These are phyloP conservation scores for Folsomia manolachei DNA, from an alignment of 2,888 invertebrate genomes.

Conservation along the genomic window DNA sequence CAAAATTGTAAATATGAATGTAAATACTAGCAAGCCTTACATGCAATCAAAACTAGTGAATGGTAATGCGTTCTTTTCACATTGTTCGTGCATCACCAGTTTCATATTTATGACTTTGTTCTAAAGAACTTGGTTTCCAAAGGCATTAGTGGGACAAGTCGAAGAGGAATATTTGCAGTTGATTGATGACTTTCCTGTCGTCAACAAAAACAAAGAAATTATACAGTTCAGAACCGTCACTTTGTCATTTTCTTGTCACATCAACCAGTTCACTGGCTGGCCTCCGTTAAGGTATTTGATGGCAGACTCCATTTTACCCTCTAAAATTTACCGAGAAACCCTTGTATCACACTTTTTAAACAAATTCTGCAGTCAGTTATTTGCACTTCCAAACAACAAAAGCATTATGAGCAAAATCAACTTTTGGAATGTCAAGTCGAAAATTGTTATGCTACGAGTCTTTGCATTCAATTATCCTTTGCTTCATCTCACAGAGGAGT, in stretches of 20 bases:
- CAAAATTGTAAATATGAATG: too few species aligned
- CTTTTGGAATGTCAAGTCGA: not conserved
- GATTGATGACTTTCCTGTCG: conserved; percentile 41
- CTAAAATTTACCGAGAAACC: not conserved
- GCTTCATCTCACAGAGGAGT: too few species aligned
- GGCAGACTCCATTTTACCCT: not conserved
- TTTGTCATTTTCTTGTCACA: conserved; percentile 34
- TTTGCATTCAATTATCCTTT: not conserved
- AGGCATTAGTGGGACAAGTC: not conserved
- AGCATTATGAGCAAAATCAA: not conserved
- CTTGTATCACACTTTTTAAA: too few species aligned
- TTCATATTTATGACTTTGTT: too few species aligned
- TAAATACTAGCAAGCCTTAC: too few species aligned
- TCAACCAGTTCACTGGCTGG: not conserved
- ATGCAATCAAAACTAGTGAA: too few species aligned
- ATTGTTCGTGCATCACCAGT: too few species aligned
- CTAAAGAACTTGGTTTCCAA: too few species aligned
- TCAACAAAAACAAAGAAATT: conserved; percentile 45
- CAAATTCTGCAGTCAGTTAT: not conserved
- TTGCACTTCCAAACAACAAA: not conserved
- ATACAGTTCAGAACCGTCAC: conserved; percentile 48
- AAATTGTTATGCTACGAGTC: not conserved
- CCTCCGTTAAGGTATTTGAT: conserved; percentile 4
- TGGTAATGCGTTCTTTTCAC: too few species aligned
- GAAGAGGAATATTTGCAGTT: too few species aligned